Evolutionary conservation across 2,888 invertebrate genomes (phyloP).

Genomic region (Galerucella pusilla): DNA sequence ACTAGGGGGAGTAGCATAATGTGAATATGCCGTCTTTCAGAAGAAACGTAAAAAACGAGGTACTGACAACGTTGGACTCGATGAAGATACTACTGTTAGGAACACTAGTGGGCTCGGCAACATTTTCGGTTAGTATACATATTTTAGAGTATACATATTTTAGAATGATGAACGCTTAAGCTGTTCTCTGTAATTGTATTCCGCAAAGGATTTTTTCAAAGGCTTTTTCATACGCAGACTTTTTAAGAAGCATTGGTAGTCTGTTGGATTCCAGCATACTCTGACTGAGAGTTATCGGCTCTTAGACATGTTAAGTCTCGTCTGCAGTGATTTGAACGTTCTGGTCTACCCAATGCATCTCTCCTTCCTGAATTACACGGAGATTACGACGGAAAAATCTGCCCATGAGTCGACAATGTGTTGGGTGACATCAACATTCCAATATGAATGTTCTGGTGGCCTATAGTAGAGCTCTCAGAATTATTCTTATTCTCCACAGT

Average conservation of each 20-base stretch:
- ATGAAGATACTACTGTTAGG: too few relatives aligned
- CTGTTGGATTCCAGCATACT: conserved; percentile 51
- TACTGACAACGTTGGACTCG: too few relatives aligned
- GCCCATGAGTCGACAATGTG: conserved; percentile 67
- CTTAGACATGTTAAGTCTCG: conserved; percentile 63
- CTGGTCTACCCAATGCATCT: conserved; percentile 61
- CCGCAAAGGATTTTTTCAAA: too few relatives aligned
- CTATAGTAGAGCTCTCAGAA: conserved; percentile 63
- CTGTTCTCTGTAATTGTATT: too few relatives aligned
- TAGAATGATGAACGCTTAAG: too few relatives aligned
- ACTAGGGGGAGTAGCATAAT: too few relatives aligned
- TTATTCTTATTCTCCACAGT: conserved; percentile 61
- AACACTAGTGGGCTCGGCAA: too few relatives aligned
- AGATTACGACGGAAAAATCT: conserved; percentile 80
- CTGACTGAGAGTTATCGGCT: conserved; percentile 63
- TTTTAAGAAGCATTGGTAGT: conserved; percentile 18
- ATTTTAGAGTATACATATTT: too few relatives aligned
- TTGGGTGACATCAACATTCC: conserved; percentile 64
- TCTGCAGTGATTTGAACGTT: conserved; percentile 65
- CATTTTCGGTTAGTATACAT: too few relatives aligned
- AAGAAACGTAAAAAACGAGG: too few relatives aligned
- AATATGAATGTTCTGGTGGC: conserved; percentile 53
- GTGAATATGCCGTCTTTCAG: too few relatives aligned
- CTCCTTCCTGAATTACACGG: conserved; percentile 74
- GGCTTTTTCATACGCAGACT: too few relatives aligned